Conservation (phyloP, 2,797 vertebrate genomes). For the Pipistrellus pipistrellus region DNA sequence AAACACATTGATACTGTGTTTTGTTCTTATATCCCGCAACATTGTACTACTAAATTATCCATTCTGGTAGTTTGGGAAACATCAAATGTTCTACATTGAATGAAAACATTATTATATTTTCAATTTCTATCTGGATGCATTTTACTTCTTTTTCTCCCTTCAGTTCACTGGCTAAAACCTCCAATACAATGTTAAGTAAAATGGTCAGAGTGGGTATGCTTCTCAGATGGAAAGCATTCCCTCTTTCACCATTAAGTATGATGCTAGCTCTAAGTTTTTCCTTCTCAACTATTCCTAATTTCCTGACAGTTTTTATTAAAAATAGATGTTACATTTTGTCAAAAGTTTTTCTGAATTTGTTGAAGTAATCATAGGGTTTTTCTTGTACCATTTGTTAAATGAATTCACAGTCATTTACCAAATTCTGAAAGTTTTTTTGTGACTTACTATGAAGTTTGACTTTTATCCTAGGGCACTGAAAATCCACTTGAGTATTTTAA, state of each 20-base stretch:
- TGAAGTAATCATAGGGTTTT: neutral
- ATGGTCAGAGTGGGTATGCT: neutral
- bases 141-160: constrained; percentile 10
- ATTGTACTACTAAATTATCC: neutral
- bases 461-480: constrained; percentile 42
- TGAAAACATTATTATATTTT: neutral
- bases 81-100: neutral
- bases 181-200: constrained; percentile 1
- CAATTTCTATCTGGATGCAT: neutral
- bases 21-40: neutral
- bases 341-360: constrained; percentile 26
- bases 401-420: neutral
- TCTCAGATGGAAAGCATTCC: neutral
- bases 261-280: neutral
- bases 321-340: constrained; percentile 17
- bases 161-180: neutral
- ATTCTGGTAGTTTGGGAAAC: neutral
- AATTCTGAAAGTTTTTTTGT: constrained; percentile 32
- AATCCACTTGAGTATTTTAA: constrained; percentile 16
- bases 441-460: neutral
- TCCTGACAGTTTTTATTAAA: neutral
- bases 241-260: neutral
- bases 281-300: neutral
- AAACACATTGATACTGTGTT: neutral
- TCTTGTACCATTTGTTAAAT: neutral